These are phyloP conservation scores for Drosophila glabriapex DNA, from an alignment of 2,888 invertebrate species.

Conservation along the genomic window DNA sequence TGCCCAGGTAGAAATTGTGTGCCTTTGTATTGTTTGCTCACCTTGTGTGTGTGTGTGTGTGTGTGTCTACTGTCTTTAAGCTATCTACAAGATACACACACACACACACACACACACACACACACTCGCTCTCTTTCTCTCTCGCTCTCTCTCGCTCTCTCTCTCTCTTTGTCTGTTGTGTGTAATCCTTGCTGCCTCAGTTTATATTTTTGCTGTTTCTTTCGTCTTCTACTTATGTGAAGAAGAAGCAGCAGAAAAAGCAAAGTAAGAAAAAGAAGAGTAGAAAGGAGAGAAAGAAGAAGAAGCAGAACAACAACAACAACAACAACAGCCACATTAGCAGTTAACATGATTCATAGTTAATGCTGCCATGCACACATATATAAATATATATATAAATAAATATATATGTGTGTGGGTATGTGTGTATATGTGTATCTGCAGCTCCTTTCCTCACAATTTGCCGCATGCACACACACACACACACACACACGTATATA, in stretches of 20 bases:
- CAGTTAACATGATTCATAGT: conserved; percentile 71
- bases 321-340: conserved; percentile 41
- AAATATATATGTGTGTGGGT: too few species aligned
- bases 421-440: conserved; percentile 28
- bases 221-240: conserved; percentile 23
- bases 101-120: conserved; percentile 9
- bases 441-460: conserved; percentile 25
- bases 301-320: conserved; percentile 17
- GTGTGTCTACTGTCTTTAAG: conserved; percentile 24
- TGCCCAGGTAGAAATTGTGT: conserved; percentile 78
- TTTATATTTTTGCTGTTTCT: conserved; percentile 29
- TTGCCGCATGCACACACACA: neutral
- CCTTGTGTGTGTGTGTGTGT: conserved; percentile 35
- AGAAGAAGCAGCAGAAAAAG: neutral
- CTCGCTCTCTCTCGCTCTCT: conserved; percentile 11
- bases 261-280: neutral
- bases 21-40: conserved; percentile 66
- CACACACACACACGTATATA: neutral
- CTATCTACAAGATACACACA: conserved; percentile 29
- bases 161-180: conserved; percentile 23
- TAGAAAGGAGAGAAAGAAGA: neutral
- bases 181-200: conserved; percentile 59
- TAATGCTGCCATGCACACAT: conserved; percentile 28
- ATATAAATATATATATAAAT: neutral
- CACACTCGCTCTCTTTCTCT: neutral